Evolutionary conservation across 2,888 invertebrate genomes (phyloP).

Genomic region (Thymelicus sylvestris): DNA sequence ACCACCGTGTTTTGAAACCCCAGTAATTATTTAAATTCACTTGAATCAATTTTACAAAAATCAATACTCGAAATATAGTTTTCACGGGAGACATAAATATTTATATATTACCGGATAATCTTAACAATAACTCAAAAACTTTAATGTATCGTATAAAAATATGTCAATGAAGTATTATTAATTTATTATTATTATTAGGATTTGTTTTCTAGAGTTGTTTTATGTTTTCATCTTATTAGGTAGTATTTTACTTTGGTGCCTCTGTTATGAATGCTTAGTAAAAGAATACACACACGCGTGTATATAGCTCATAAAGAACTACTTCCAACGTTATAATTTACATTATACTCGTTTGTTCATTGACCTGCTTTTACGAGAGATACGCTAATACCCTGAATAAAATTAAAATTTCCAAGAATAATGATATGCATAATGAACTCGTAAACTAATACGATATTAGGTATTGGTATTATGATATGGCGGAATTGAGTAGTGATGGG

Average conservation of each 20-base stretch:
- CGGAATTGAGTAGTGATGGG: slow-evolving; percentile 15
- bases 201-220: too few species aligned
- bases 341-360: slow-evolving; percentile 7
- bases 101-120: too few species aligned
- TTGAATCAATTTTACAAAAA: neutral
- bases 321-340: slow-evolving; percentile 1
- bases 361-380: slow-evolving; percentile 31
- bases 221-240: too few species aligned
- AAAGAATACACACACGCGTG: too few species aligned
- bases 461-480: neutral
- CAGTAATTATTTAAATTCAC: neutral
- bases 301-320: neutral
- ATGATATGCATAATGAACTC: slow-evolving; percentile 23
- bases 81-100: neutral
- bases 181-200: too few species aligned
- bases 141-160: too few species aligned
- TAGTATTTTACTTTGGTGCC: too few species aligned
- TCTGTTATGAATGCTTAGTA: too few species aligned
- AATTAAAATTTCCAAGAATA: slow-evolving; percentile 23
- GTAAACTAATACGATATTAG: slow-evolving; percentile 17
- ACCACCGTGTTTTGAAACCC: neutral
- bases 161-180: too few species aligned
- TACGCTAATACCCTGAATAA: slow-evolving; percentile 21
- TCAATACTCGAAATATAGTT: neutral
- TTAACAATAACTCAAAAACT: too few species aligned